Base-by-base conservation (phyloP, 1,140 invertebrate species). In the Schlechtendalia chinensis region DNA sequence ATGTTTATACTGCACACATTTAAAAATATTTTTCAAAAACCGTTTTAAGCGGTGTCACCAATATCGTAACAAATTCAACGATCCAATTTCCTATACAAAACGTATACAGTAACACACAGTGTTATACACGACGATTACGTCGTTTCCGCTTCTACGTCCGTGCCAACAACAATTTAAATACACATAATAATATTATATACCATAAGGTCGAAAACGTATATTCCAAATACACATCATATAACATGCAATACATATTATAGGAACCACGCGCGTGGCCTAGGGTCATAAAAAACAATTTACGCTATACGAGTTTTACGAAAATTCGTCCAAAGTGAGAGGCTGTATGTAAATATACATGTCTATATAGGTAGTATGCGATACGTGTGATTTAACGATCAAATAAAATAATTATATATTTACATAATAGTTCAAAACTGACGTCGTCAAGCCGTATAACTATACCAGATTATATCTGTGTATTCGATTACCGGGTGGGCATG, bases 341-440 rank as follows among this genome's bases (percentile, higher is more conserved):
- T 72, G 24, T 32, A 1, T 19, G 19, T 27, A 59, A 5, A 59
- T 65, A 39, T 39, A 39, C n/a, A n/a, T 8, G 39, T 4, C 39
- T 45, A 45, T 45, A 50, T 39, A 39, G n/a, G 14, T 53, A 53
- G 16, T 54, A n/a, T 54, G 32, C 32, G 32, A 19, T 3, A 32
- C 16, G 16, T 74, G 32, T 22, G 71, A 74, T 27, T 50, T 74
- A 56, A 24, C 50, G 17, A 56, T 4, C 27, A 74, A 74, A 74
- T 74, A 74, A 11, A 54, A 56, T 74, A 58, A 74, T 58, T 39
- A 74, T 22, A n/a, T 11, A 74, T 54, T 74, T 74, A 56, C 27
- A 74, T 74, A 74, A 74, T 56, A 54, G 47, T 32, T 74, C 53
- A 29, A 56, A 74, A 72, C 10, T 27, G 14, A 3, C 1, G 27